Conservation (phyloP, 2,113 vertebrate genomes). For the Caracal caracal region DNA sequence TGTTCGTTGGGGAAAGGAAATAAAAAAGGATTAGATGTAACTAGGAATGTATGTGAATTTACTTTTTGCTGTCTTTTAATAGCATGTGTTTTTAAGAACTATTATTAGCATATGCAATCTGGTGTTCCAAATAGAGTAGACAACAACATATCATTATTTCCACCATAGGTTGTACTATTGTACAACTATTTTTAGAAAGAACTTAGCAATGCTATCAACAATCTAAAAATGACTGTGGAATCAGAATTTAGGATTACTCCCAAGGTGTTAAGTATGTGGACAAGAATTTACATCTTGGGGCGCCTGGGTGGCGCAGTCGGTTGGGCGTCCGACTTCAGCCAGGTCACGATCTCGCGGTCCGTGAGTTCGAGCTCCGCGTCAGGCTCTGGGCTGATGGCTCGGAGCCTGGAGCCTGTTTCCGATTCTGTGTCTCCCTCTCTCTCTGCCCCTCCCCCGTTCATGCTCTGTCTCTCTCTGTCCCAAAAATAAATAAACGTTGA, state of each 20-base stretch:
- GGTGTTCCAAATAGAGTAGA: constrained; percentile 68
- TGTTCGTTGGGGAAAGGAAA: neutral
- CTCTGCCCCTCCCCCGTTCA: no score
- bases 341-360: no score
- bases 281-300: neutral
- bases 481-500: no score
- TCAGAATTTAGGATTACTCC: neutral
- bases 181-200: constrained; percentile 64
- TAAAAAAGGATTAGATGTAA: neutral
- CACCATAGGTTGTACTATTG: constrained; percentile 51
- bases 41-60: constrained; percentile 46
- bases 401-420: no score
- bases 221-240: neutral
- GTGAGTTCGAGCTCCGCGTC: no score
- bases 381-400: no score
- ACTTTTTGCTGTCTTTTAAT: constrained; percentile 43
- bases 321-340: no score
- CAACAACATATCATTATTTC: constrained; percentile 71
- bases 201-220: constrained; percentile 55
- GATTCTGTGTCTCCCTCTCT: no score
- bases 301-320: no score
- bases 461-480: no score
- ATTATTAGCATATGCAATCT: constrained; percentile 73
- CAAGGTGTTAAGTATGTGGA: neutral
- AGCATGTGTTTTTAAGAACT: constrained; percentile 62